These are phyloP conservation scores for Labrus mixtus DNA, from an alignment of 2,113 vertebrate genomes.

Conservation along the genomic window DNA sequence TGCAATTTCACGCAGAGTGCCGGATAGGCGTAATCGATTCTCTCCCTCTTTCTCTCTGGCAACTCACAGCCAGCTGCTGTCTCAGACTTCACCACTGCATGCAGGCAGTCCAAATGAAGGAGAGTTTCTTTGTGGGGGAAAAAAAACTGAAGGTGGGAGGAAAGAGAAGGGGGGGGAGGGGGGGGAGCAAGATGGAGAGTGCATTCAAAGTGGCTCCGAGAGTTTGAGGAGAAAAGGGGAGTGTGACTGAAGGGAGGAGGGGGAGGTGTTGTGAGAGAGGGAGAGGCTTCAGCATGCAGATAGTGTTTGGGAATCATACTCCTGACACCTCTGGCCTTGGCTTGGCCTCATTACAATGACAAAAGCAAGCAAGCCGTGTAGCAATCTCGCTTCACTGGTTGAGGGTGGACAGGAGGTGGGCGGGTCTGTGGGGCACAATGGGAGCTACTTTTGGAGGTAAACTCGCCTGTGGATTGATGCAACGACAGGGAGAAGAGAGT, in stretches of 20 bases:
- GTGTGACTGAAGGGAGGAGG: slow-evolving; percentile 32
- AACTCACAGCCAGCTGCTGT: slow-evolving; percentile 61
- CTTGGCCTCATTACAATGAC: slow-evolving; percentile 81
- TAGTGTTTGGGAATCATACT: slow-evolving; percentile 46
- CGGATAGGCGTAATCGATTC: slow-evolving; percentile 68
- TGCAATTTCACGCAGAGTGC: slow-evolving; percentile 72
- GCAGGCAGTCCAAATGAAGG: slow-evolving; percentile 59
- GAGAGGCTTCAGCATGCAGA: slow-evolving; percentile 50
- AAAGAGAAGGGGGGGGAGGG: slow-evolving; percentile 33
- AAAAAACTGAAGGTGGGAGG: neutral
- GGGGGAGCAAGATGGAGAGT: slow-evolving; percentile 35
- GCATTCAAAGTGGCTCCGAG: slow-evolving; percentile 39
- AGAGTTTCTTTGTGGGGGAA: slow-evolving; percentile 56
- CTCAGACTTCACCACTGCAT: slow-evolving; percentile 49
- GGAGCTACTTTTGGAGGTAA: slow-evolving; percentile 57
- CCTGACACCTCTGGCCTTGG: slow-evolving; percentile 77
- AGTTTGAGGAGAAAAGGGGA: slow-evolving; percentile 25
- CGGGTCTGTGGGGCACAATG: slow-evolving; percentile 47
- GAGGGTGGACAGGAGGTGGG: slow-evolving; percentile 9
- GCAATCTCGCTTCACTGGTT: slow-evolving; percentile 40
- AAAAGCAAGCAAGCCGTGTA: slow-evolving; percentile 70
- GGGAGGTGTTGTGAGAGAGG: slow-evolving; percentile 1
- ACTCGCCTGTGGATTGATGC: slow-evolving; percentile 48
- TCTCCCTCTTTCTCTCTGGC: slow-evolving; percentile 55
- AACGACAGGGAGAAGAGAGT: slow-evolving; percentile 18